phyloP scores from a whole-genome alignment of 2,888 invertebrate species.

The Lepidonotus clava region DNA sequence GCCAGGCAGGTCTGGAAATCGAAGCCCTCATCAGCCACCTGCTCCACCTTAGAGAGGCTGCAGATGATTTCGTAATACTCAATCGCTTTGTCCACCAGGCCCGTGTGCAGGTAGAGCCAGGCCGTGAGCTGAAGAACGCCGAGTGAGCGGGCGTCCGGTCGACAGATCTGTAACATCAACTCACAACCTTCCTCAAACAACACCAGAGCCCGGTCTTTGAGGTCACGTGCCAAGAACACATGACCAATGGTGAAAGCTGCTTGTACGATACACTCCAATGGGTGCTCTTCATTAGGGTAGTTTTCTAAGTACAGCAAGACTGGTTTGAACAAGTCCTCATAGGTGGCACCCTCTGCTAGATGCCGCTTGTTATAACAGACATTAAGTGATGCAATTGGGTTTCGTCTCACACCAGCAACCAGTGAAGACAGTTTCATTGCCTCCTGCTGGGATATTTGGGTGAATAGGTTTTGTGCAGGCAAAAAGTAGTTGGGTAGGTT shows the following conservation, averaged over 20 bases:
- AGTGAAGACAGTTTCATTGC: neutral
- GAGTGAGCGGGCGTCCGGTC: neutral
- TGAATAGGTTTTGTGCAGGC: neutral
- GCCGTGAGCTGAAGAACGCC: conserved; percentile 17
- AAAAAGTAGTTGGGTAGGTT: conserved; percentile 13
- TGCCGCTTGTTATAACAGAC: neutral
- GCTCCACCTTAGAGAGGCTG: neutral
- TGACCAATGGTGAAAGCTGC: conserved; percentile 15
- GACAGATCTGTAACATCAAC: conserved; percentile 27
- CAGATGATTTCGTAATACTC: conserved; percentile 36
- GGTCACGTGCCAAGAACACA: neutral
- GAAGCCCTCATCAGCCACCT: neutral
- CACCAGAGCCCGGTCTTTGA: neutral
- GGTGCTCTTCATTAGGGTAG: conserved; percentile 4
- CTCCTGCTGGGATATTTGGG: neutral
- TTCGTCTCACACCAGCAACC: neutral
- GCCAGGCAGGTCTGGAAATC: conserved; percentile 7
- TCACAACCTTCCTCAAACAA: conserved; percentile 35
- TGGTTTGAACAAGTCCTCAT: conserved; percentile 14
- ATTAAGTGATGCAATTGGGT: neutral
- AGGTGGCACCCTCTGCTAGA: conserved; percentile 4
- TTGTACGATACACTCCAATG: conserved; percentile 21
- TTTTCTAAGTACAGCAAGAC: conserved; percentile 9
- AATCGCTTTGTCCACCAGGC: conserved; percentile 1
- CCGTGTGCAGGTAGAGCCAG: conserved; percentile 25